phyloP scores from a whole-genome alignment of 2,888 invertebrate species.

The Nymphalis polychloros region DNA sequence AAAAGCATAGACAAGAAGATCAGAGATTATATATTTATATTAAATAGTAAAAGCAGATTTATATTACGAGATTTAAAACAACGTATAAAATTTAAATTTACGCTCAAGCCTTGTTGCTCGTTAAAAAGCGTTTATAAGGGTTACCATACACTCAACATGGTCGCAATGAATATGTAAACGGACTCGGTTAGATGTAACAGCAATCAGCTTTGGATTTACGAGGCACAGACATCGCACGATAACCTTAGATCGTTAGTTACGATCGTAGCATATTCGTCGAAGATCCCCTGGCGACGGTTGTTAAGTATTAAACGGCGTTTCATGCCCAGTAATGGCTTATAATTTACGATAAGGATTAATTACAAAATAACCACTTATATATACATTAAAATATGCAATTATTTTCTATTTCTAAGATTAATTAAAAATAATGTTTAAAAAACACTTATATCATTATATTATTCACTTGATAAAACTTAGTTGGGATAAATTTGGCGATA shows the following conservation, averaged over 20 bases:
- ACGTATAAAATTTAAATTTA: not conserved
- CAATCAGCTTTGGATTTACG: conserved; percentile 19
- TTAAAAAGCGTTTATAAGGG: not conserved
- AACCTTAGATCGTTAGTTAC: conserved; percentile 31
- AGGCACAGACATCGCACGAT: conserved; percentile 17
- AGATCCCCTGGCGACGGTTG: conserved; percentile 15
- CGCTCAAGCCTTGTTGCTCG: not conserved
- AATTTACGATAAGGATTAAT: conserved; percentile 24
- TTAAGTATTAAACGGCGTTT: conserved; percentile 26
- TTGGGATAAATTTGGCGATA: too few relatives aligned
- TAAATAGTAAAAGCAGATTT: too few relatives aligned
- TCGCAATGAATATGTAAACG: conserved; percentile 4
- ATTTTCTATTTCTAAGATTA: too few relatives aligned
- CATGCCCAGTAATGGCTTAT: conserved; percentile 10
- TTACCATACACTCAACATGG: not conserved
- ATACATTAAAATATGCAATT: too few relatives aligned
- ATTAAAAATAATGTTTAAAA: too few relatives aligned
- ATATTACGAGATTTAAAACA: not conserved
- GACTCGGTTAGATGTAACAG: not conserved
- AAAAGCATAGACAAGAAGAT: too few relatives aligned
- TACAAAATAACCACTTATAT: not conserved
- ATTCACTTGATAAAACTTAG: too few relatives aligned
- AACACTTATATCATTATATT: too few relatives aligned
- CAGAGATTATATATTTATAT: too few relatives aligned
- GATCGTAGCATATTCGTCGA: conserved; percentile 7